Percentiles rank a stretch among this genome's conserved stretches.
These are phyloP conservation scores for Ommatoiulus sabulosus DNA, from an alignment of 2,888 invertebrate species.

Conservation along the genomic window DNA sequence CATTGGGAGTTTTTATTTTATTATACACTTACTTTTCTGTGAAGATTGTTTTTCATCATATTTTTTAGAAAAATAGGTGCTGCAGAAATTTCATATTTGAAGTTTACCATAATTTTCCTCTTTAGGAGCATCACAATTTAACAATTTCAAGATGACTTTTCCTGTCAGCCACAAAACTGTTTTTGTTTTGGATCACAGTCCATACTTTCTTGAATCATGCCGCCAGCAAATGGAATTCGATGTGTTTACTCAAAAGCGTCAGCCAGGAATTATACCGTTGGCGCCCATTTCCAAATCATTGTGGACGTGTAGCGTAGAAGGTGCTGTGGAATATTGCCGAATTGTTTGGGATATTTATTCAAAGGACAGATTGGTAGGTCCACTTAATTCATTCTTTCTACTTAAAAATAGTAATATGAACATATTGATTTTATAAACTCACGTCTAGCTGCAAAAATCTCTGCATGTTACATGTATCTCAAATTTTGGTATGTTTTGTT, in stretches of 20 bases:
- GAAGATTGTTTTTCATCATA: too few relatives aligned
- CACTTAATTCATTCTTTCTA: constrained; percentile 44
- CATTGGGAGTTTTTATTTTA: too few relatives aligned
- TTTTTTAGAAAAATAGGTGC: too few relatives aligned
- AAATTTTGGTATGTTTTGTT: too few relatives aligned
- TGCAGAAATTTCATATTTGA: too few relatives aligned
- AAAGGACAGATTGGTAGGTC: constrained; percentile 82
- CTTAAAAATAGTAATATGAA: too few relatives aligned
- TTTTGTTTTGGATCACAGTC: constrained; percentile 93
- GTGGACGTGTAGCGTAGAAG: constrained; percentile 97
- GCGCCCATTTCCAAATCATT: constrained; percentile 90
- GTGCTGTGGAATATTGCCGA: constrained; percentile 94
- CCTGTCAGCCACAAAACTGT: constrained; percentile 93
- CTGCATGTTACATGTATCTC: too few relatives aligned
- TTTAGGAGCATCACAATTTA: neutral
- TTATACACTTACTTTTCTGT: too few relatives aligned
- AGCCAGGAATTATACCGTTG: constrained; percentile 77
- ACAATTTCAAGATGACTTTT: constrained; percentile 49
- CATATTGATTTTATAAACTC: too few relatives aligned
- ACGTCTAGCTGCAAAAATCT: too few relatives aligned
- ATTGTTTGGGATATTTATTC: constrained; percentile 99
- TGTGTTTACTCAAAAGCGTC: constrained; percentile 75
- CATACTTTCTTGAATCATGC: constrained; percentile 87
- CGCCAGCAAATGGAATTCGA: constrained; percentile 88
- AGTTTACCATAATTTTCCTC: neutral